Evolutionary conservation across 1,140 invertebrate species (phyloP).

Genomic region (Zaprionus capensis): DNA sequence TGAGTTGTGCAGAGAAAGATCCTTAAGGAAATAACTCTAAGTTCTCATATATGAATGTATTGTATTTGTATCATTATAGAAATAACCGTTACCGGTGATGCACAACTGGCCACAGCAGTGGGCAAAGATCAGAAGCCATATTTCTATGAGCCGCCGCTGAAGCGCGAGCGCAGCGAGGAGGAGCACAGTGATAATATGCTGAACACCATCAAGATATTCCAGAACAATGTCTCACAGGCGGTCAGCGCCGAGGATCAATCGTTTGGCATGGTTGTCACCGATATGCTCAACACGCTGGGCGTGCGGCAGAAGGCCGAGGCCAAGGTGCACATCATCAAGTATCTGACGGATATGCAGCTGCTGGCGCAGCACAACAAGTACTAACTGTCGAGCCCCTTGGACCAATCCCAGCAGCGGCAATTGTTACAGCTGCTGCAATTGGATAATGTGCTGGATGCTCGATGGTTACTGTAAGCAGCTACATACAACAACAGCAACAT

Average conservation of each 20-base stretch:
- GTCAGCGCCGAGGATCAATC: constrained; percentile 81
- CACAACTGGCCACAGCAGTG: constrained; percentile 71
- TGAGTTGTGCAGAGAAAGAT: constrained; percentile 16
- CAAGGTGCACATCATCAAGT: constrained; percentile 82
- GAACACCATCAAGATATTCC: constrained; percentile 80
- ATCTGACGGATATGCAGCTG: constrained; percentile 82
- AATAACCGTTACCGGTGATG: constrained; percentile 79
- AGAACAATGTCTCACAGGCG: constrained; percentile 80
- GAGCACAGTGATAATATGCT: constrained; percentile 82
- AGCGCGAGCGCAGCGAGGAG: constrained; percentile 76
- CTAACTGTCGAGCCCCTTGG: constrained; percentile 68
- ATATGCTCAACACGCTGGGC: constrained; percentile 82
- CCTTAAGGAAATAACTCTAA: too few species aligned
- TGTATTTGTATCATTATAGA: constrained; percentile 40
- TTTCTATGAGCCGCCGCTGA: constrained; percentile 79
- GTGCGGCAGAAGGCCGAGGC: constrained; percentile 80
- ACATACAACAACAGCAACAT: constrained; percentile 23
- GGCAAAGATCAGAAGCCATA: constrained; percentile 81
- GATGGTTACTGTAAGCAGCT: constrained; percentile 43
- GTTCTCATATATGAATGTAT: neutral
- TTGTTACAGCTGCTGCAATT: constrained; percentile 69
- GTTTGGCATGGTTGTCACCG: constrained; percentile 81
- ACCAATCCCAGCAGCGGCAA: constrained; percentile 53
- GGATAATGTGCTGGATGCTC: constrained; percentile 59
- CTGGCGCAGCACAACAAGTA: constrained; percentile 83